A percentile compares a stretch with the other conserved stretches of the same genome.
Evolutionary conservation across 2,113 vertebrate genomes (phyloP).

Genomic region (Pelmatolapia mariae): DNA sequence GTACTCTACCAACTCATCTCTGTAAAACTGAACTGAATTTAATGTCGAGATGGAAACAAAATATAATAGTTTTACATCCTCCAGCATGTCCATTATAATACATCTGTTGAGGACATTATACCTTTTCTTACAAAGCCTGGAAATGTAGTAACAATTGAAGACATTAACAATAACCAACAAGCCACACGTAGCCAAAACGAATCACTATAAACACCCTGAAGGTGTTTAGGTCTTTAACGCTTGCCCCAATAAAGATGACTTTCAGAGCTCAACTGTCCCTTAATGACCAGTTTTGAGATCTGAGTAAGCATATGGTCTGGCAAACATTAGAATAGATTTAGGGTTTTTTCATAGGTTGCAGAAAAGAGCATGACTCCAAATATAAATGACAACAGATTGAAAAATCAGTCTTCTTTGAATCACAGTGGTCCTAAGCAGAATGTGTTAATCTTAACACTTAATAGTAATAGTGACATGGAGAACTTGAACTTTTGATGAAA

Average conservation of each 20-base stretch:
- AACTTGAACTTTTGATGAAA: background rate
- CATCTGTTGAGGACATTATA: background rate
- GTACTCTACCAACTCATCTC: rapidly evolving
- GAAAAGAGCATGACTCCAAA: background rate
- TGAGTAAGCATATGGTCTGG: rapidly evolving
- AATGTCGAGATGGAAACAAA: rapidly evolving
- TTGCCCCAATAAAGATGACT: background rate
- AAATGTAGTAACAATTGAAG: background rate
- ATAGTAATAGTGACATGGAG: rapidly evolving
- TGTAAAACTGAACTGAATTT: background rate
- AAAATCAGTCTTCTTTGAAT: rapidly evolving
- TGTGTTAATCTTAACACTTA: background rate
- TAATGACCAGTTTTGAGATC: background rate
- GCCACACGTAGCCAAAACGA: background rate
- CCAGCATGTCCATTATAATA: background rate
- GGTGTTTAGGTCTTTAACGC: rapidly evolving
- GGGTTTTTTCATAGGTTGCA: background rate
- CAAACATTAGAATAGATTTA: rapidly evolving
- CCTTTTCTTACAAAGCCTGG: rapidly evolving
- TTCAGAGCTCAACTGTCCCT: background rate
- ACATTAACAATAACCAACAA: background rate
- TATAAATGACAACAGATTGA: background rate
- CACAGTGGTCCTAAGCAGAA: background rate
- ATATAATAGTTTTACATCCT: background rate
- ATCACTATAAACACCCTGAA: background rate